A percentile compares a stretch with the other conserved stretches of the same genome.
These are phyloP conservation scores for Liodrosophila aerea DNA, from an alignment of 2,888 invertebrate genomes.

Conservation along the genomic window DNA sequence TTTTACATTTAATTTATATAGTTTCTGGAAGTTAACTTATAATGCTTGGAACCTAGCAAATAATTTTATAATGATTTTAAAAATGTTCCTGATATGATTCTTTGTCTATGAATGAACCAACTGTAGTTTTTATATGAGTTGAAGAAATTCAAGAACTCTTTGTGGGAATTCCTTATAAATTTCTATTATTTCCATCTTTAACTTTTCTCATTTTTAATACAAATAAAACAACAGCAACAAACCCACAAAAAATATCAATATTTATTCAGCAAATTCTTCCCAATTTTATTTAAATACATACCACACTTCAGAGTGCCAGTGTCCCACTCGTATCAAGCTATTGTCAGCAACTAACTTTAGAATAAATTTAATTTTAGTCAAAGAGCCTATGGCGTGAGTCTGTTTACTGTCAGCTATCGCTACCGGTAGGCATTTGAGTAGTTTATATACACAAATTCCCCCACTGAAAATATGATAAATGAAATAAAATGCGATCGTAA, in stretches of 20 bases:
- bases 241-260: neutral
- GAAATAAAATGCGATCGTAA: constrained; percentile 63
- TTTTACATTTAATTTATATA: no score
- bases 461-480: constrained; percentile 59
- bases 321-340: constrained; percentile 14
- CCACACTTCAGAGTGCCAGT: neutral
- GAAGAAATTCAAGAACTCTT: neutral
- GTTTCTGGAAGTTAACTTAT: no score
- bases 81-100: no score
- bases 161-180: no score
- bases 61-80: no score
- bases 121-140: no score
- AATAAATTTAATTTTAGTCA: constrained; percentile 12
- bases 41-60: no score
- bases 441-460: constrained; percentile 42
- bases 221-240: neutral
- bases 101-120: no score
- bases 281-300: neutral
- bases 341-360: constrained; percentile 56
- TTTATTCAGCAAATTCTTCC: neutral
- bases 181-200: no score
- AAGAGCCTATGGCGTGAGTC: constrained; percentile 4
- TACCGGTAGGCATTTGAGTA: constrained; percentile 35
- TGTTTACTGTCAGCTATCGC: constrained; percentile 17
- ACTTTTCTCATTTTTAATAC: neutral